A percentile compares a stretch with the other conserved stretches of the same genome.
Conservation (phyloP, 2,113 vertebrate genomes). For the Eupsittula cactorum region DNA sequence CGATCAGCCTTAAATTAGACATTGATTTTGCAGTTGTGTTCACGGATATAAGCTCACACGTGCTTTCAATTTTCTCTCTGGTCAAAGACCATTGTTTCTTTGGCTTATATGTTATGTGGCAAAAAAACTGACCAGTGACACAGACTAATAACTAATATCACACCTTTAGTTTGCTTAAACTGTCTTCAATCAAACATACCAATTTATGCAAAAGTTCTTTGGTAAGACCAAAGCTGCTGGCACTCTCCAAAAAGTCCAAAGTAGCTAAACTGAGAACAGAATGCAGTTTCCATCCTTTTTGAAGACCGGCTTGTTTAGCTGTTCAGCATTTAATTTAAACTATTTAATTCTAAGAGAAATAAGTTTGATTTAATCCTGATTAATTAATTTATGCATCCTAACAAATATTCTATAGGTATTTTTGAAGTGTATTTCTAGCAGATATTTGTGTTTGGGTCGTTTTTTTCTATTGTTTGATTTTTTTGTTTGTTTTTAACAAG, state of each 20-base stretch:
- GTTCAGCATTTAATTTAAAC: background rate
- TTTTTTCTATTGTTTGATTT: background rate
- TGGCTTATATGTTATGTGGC: background rate
- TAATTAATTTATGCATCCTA: background rate
- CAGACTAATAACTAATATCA: background rate
- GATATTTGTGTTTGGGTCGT: background rate
- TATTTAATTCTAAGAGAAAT: background rate
- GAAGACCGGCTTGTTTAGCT: background rate
- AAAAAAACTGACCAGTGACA: background rate
- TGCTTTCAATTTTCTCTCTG: background rate
- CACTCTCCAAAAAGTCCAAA: background rate
- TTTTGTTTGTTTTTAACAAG: background rate
- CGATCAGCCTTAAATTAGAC: background rate
- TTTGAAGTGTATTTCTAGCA: background rate
- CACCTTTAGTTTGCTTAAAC: background rate
- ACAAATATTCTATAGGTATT: background rate
- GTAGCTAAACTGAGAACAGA: background rate
- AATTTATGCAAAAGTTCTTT: background rate
- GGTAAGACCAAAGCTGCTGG: background rate
- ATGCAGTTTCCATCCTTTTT: conserved; percentile 12
- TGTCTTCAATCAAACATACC: background rate
- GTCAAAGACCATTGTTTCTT: background rate
- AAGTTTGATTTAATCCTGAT: background rate
- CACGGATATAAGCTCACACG: background rate
- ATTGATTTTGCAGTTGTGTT: background rate